phyloP scores from a whole-genome alignment of 2,888 invertebrate species.

The Eurois occulta region DNA sequence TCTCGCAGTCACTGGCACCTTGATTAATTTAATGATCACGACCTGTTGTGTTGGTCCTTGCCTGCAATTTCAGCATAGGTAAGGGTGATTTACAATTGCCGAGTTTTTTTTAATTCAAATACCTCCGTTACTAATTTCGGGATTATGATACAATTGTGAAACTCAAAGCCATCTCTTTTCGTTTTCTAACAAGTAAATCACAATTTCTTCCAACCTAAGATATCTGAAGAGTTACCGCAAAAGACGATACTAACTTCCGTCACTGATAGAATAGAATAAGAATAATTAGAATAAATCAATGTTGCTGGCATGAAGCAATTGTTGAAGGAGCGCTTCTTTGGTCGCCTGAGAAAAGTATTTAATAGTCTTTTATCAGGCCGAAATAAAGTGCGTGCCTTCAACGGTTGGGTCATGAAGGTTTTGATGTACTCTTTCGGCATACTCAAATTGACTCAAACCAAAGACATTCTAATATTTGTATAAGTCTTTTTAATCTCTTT shows the following conservation, averaged over 20 bases:
- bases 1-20: constrained; percentile 15
- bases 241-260: background rate
- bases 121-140: background rate
- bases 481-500: too few species aligned
- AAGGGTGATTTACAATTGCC: background rate
- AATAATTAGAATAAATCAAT: too few species aligned
- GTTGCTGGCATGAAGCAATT: too few species aligned
- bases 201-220: background rate
- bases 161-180: background rate
- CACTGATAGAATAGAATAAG: too few species aligned
- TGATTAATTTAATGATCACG: constrained; percentile 31
- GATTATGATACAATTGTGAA: background rate
- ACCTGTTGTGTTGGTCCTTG: background rate
- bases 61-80: background rate
- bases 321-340: too few species aligned
- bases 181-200: constrained; percentile 15
- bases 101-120: background rate
- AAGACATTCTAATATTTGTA: too few species aligned
- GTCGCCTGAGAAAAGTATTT: too few species aligned
- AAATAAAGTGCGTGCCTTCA: too few species aligned
- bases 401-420: too few species aligned
- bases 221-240: background rate
- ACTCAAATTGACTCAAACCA: too few species aligned
- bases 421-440: too few species aligned
- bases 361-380: too few species aligned